Evolutionary conservation across 64 coral and sea anemone genomes (phyloP).

Genomic region (Trachythela sp.): DNA sequence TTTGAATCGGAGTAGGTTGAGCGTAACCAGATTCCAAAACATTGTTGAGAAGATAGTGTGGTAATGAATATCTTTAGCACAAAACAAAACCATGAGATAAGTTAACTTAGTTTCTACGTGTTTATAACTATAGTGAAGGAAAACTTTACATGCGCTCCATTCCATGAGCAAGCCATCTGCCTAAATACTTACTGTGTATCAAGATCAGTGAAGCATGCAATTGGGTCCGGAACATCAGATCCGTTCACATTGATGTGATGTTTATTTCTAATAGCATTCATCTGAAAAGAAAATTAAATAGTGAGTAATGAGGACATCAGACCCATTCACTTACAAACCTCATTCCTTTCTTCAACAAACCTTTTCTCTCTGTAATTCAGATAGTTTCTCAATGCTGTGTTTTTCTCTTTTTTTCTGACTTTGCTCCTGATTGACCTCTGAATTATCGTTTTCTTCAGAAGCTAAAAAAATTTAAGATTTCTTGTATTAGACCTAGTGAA

Average conservation of each 20-base stretch:
- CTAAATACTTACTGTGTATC: conserved; percentile 72
- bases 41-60: conserved; percentile 73
- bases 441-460: neutral
- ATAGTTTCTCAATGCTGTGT: conserved; percentile 11
- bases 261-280: conserved; percentile 62
- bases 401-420: neutral
- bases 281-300: conserved; percentile 36
- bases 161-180: too few species aligned
- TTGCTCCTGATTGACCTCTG: neutral
- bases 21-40: conserved; percentile 66
- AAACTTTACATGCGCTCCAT: too few species aligned
- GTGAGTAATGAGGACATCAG: neutral
- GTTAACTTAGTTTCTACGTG: too few species aligned
- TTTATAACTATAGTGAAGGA: too few species aligned
- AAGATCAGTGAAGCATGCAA: conserved; percentile 58
- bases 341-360: too few species aligned
- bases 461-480: neutral
- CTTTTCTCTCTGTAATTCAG: conserved; percentile 1
- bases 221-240: conserved; percentile 80
- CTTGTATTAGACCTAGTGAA: neutral
- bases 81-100: neutral
- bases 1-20: conserved; percentile 76
- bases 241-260: conserved; percentile 82
- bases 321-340: too few species aligned
- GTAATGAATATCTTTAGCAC: conserved; percentile 63